Percentiles rank a stretch among this genome's conserved stretches.
phyloP scores from a whole-genome alignment of 1,140 invertebrate species.

The Argopecten irradians region DNA sequence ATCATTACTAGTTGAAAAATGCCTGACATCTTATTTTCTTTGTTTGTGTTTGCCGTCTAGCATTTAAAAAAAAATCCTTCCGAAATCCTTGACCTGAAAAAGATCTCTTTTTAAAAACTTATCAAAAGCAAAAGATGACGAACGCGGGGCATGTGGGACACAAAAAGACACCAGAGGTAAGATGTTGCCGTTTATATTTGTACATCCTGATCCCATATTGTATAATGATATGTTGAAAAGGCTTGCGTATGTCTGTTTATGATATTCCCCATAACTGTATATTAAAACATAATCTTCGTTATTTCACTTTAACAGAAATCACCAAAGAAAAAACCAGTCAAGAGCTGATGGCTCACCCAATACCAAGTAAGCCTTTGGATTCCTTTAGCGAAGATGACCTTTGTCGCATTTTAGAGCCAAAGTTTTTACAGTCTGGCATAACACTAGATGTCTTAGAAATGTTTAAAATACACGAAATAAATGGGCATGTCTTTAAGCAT shows the following conservation, averaged over 20 bases:
- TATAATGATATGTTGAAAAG: no score
- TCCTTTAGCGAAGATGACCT: not conserved
- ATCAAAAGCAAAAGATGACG: not conserved
- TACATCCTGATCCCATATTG: no score
- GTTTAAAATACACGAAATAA: conserved; percentile 47
- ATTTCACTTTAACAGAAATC: no score
- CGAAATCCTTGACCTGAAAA: not conserved
- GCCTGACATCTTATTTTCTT: no score
- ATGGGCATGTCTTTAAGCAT: conserved; percentile 48
- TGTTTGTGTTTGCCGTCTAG: no score
- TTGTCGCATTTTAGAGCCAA: not conserved
- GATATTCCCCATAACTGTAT: no score
- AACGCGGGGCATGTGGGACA: not conserved
- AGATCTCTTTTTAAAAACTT: not conserved
- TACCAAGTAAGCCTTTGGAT: not conserved
- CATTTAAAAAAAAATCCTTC: no score
- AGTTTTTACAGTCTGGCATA: not conserved
- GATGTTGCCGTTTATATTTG: no score
- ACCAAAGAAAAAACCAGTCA: no score
- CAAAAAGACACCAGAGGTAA: not conserved
- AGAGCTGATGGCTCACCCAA: not conserved
- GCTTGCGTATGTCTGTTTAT: no score
- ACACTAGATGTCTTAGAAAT: conserved; percentile 7
- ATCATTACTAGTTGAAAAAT: no score
- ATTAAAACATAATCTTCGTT: no score